These are phyloP conservation scores for Anomalospiza imberbis DNA, from an alignment of 2,797 vertebrate genomes.

Conservation along the genomic window DNA sequence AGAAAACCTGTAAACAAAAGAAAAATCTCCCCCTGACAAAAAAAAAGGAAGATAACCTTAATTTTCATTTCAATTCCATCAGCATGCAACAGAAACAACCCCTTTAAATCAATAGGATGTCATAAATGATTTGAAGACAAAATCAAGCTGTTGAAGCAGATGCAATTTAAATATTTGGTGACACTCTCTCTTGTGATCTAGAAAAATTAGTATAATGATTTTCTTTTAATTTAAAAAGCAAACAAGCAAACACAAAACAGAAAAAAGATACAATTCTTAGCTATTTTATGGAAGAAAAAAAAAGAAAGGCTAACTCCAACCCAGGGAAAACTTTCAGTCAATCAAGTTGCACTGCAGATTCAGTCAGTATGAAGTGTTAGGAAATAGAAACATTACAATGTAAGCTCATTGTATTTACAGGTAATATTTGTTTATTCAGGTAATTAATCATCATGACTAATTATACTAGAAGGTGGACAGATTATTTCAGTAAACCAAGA, in stretches of 20 bases:
- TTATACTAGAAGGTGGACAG: constrained; percentile 36
- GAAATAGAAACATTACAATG: not conserved
- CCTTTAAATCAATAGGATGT: not conserved
- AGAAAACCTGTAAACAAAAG: not conserved
- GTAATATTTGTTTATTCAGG: constrained; percentile 37
- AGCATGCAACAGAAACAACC: not conserved
- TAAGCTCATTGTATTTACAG: not conserved
- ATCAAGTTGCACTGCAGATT: not conserved
- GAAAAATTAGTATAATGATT: not conserved
- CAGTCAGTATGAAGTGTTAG: not conserved
- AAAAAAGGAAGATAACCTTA: not conserved
- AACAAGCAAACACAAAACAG: accelerated
- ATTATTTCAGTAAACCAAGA: constrained; percentile 56
- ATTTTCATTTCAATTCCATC: not conserved
- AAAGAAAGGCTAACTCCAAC: not conserved
- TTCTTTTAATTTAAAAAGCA: not conserved
- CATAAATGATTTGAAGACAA: not conserved
- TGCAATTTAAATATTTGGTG: not conserved
- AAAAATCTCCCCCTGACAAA: not conserved
- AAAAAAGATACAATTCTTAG: not conserved
- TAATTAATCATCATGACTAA: constrained; percentile 65
- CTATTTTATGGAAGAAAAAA: not conserved
- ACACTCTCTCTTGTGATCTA: not conserved
- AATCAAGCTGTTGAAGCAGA: not conserved
- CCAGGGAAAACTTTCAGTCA: not conserved